phyloP scores from a whole-genome alignment of 2,888 invertebrate genomes.

The Cosmopolites sordidus region DNA sequence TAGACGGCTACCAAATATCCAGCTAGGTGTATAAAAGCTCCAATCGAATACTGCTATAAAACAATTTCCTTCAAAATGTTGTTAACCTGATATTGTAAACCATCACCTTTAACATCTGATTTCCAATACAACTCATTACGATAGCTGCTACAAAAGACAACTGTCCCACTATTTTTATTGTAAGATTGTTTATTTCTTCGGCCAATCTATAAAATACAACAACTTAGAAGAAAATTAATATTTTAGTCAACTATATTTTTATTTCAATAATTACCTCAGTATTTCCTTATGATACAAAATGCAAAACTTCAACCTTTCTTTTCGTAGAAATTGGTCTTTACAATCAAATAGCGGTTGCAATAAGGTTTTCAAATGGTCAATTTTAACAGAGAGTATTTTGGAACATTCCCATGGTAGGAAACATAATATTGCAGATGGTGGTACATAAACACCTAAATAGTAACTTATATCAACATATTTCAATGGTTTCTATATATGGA shows the following conservation, averaged over 20 bases:
- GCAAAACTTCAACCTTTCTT: conserved; percentile 11
- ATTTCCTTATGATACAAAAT: conserved; percentile 20
- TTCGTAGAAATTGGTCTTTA: background rate
- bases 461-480: too few relatives aligned
- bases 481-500: too few relatives aligned
- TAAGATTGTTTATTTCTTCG: conserved; percentile 7
- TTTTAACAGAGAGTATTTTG: conserved; percentile 13
- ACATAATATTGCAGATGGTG: conserved; percentile 11
- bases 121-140: conserved; percentile 19
- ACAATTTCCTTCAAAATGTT: too few relatives aligned
- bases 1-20: conserved; percentile 18
- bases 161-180: conserved; percentile 9
- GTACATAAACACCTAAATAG: conserved; percentile 7
- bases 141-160: conserved; percentile 13
- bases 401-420: conserved; percentile 16
- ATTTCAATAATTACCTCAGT: conserved; percentile 11
- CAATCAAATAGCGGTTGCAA: conserved; percentile 6
- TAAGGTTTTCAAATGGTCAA: conserved; percentile 16
- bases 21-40: conserved; percentile 15
- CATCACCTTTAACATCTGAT: conserved; percentile 19
- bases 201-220: conserved; percentile 10
- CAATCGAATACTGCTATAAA: conserved; percentile 17
- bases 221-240: background rate
- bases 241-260: background rate
- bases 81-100: too few relatives aligned